Base-by-base conservation (phyloP, 1,140 invertebrate species). In the Drosophila murphyi region DNA sequence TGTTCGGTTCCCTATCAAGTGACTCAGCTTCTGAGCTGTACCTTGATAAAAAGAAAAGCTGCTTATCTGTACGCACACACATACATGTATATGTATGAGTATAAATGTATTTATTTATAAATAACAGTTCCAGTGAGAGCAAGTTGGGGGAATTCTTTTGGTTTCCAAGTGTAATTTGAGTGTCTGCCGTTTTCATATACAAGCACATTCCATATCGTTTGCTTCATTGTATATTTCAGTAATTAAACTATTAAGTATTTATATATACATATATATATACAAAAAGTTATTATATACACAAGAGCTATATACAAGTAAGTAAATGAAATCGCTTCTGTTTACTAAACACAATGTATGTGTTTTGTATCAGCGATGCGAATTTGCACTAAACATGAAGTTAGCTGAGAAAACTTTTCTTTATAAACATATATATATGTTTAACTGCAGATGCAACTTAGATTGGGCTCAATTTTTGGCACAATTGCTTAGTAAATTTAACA, bases 31-130 rank as follows among this genome's bases (percentile, higher is more conserved):
- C 54, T 54, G 50, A 62, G 60, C 60, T 29, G 47, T 39, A 50
- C 34, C 60, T 50, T 62, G 60, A 62, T 62, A 50, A 62, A 20
- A 29, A 28, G 31, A 39, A 50, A 61, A 47, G 4, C 45, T 37
- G 43, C 59, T 60, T 50, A 61, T 60, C 57, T 47, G 7, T 28
- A 0, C 39, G 3, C 2, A 48, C 29, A 32, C 3, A 51, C 28
- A 51, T 5, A 4, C 10, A 12, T 34, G 10, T 6, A 10, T 55
- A 32, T 32, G 12, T 32, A 45, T 2, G 37, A 37, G 12, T 28
- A 31, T 28, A 28, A n/a, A 32, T 32, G 4, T 45, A 20, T 1
- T 41, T 56, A 56, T 41, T 56, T 43, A 31, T 20, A 57, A 43
- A 41, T 41, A 41, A n/a, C 8, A 41, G 4, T 43, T 39, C 39